phyloP scores from a whole-genome alignment of 1,140 invertebrate species.

The Drosophila cardini region DNA sequence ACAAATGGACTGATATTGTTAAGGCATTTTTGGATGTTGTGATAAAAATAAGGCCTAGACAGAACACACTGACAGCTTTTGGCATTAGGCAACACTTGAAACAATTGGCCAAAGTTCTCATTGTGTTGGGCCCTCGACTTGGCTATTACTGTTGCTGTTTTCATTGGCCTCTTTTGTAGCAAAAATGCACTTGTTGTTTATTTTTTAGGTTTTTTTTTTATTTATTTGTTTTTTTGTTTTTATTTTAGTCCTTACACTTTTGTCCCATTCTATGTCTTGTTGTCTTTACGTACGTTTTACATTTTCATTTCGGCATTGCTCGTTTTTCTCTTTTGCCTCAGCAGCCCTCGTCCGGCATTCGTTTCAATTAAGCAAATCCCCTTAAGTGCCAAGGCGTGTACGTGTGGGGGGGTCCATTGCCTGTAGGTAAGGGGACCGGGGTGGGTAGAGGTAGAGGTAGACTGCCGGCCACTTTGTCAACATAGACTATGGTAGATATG shows the following conservation, averaged over 20 bases:
- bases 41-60: constrained; percentile 25
- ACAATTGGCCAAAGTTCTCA: constrained; percentile 48
- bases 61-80: constrained; percentile 42
- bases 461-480: constrained; percentile 71
- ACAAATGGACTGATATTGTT: constrained; percentile 68
- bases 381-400: constrained; percentile 80
- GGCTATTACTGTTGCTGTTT: constrained; percentile 16
- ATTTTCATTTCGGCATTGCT: constrained; percentile 54
- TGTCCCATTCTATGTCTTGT: constrained; percentile 4
- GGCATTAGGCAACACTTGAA: constrained; percentile 62
- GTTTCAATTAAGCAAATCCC: constrained; percentile 84
- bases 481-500: constrained; percentile 54
- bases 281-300: constrained; percentile 49
- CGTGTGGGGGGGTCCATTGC: constrained; percentile 44
- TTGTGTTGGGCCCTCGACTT: constrained; percentile 9
- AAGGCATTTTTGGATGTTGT: constrained; percentile 15
- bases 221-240: constrained; percentile 68
- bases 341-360: constrained; percentile 62
- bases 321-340: constrained; percentile 40
- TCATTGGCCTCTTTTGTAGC: constrained; percentile 31
- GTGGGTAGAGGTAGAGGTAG: background rate
- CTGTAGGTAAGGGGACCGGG: background rate
- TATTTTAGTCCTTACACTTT: constrained; percentile 24
- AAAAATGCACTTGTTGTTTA: constrained; percentile 71
- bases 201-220: constrained; percentile 63